A percentile compares a stretch with the other conserved stretches of the same genome.
These are phyloP conservation scores for Rhinichthys osculus DNA, from an alignment of 2,797 vertebrate genomes.

Conservation along the genomic window DNA sequence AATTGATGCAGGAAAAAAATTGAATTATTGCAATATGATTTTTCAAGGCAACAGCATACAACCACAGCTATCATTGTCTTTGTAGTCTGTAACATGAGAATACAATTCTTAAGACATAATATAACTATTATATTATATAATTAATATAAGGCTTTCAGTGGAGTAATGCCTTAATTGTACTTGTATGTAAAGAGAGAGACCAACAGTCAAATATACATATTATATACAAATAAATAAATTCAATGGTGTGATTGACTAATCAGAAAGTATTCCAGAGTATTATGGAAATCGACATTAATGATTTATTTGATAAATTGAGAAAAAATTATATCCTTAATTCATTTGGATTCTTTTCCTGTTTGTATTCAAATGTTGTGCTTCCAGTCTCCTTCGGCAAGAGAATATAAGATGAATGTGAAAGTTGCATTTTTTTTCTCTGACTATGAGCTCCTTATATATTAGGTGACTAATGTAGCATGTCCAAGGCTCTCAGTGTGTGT, in stretches of 20 bases:
- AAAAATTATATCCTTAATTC: neutral
- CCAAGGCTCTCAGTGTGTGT: neutral
- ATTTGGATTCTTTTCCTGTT: neutral
- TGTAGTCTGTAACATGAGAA: neutral
- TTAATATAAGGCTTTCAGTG: neutral
- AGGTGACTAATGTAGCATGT: slow-evolving; percentile 36
- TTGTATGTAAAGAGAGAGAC: neutral
- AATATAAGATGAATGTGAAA: neutral
- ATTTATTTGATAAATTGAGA: neutral
- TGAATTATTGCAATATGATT: neutral
- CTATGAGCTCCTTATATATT: slow-evolving; percentile 24
- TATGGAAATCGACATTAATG: neutral
- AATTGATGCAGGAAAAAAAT: neutral
- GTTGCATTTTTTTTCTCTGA: neutral
- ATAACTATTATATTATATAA: neutral
- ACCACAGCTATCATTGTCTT: neutral
- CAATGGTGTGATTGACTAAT: neutral
- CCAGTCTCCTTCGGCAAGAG: neutral
- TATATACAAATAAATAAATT: neutral
- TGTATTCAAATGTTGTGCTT: neutral
- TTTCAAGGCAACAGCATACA: neutral
- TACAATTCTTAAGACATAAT: neutral
- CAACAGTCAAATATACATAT: neutral
- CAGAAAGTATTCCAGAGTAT: neutral
- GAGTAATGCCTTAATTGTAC: too few species aligned